Conservation (phyloP, 2,113 vertebrate genomes). For the Platysternon megacephalum region DNA sequence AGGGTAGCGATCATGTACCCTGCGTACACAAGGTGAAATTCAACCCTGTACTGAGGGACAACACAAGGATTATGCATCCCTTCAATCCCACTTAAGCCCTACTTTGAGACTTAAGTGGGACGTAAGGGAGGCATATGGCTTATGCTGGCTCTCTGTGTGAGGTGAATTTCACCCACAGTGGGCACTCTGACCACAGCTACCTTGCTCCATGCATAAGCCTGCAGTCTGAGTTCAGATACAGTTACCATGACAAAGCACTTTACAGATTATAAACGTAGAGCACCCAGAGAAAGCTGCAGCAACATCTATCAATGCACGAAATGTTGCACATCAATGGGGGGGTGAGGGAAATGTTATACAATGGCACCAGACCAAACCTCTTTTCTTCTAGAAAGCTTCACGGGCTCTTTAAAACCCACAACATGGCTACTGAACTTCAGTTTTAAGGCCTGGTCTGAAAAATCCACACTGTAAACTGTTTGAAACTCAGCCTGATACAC, state of each 20-base stretch:
- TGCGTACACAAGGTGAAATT: background rate
- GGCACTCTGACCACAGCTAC: background rate
- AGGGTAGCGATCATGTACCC: background rate
- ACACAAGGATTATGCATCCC: too few relatives aligned
- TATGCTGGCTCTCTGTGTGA: too few relatives aligned
- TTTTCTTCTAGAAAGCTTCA: background rate
- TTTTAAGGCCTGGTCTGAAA: conserved; percentile 13
- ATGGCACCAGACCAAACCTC: background rate
- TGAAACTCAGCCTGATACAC: background rate
- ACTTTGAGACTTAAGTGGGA: too few relatives aligned
- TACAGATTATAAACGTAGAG: background rate
- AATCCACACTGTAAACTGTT: background rate
- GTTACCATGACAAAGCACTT: background rate
- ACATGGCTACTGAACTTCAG: background rate
- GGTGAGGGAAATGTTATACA: background rate
- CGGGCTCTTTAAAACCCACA: background rate
- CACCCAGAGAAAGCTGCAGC: background rate
- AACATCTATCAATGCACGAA: background rate
- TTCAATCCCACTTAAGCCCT: too few relatives aligned
- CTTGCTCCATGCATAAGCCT: background rate
- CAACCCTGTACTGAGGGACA: too few relatives aligned
- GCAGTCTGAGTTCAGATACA: background rate
- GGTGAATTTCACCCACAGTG: too few relatives aligned
- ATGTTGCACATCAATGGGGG: background rate
- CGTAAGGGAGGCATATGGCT: too few relatives aligned